Evolutionary conservation across 2,113 vertebrate genomes (phyloP).

Genomic region (Caranx ignobilis): DNA sequence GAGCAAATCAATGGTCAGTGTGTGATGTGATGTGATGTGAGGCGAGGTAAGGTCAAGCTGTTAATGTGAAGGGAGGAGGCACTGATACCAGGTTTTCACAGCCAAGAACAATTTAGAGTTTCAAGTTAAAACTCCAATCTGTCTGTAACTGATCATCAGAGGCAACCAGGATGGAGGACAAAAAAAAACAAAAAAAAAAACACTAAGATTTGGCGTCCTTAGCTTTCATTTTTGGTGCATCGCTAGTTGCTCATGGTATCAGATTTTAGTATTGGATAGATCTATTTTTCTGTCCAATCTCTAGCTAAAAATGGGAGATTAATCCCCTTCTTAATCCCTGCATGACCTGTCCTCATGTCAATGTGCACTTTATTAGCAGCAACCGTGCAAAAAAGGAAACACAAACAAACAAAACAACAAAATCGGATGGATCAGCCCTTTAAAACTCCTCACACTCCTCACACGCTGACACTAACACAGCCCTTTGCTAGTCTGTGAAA

Average conservation of each 20-base stretch:
- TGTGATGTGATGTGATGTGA: not conserved
- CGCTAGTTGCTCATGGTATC: slow-evolving; percentile 4
- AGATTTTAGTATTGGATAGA: not conserved
- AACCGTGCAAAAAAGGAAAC: slow-evolving; percentile 49
- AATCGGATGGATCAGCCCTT: slow-evolving; percentile 81
- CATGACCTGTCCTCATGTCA: slow-evolving; percentile 19
- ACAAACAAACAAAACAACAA: slow-evolving; percentile 5
- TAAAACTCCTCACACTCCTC: slow-evolving; percentile 71
- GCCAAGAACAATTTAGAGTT: slow-evolving; percentile 18
- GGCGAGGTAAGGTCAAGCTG: slow-evolving; percentile 29
- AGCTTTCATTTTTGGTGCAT: slow-evolving; percentile 15
- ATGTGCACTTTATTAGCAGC: slow-evolving; percentile 51
- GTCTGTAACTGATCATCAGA: slow-evolving; percentile 19
- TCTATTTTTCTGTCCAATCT: slow-evolving; percentile 9
- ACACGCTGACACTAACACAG: slow-evolving; percentile 69
- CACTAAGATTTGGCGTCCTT: not conserved
- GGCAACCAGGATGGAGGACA: not conserved
- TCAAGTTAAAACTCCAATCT: slow-evolving; percentile 15
- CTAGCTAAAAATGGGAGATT: not conserved
- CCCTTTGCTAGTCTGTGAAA: slow-evolving; percentile 76
- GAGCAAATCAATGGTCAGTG: not conserved
- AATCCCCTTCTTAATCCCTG: slow-evolving; percentile 28
- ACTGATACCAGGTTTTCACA: slow-evolving; percentile 4
- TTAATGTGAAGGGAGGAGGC: slow-evolving; percentile 14
- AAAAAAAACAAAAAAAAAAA: not conserved